These are phyloP conservation scores for Seladonia tumulorum DNA, from an alignment of 2,888 invertebrate species.

Conservation along the genomic window DNA sequence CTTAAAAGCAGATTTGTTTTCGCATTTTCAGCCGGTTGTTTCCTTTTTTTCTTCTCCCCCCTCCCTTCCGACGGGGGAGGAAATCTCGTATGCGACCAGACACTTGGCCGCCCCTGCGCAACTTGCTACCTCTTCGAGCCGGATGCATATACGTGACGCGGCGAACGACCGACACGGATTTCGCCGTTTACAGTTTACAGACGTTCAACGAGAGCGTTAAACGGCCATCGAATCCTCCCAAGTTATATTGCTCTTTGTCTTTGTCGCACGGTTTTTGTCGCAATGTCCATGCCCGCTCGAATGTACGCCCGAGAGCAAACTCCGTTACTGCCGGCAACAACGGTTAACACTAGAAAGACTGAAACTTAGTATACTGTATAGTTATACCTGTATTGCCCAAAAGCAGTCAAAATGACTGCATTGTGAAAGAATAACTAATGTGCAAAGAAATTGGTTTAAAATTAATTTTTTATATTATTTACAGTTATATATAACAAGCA, in stretches of 20 bases:
- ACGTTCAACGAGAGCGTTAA: neutral
- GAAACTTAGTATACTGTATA: too few relatives aligned
- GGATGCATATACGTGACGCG: constrained; percentile 28
- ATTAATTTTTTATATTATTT: too few relatives aligned
- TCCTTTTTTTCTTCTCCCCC: neutral
- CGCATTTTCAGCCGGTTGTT: constrained; percentile 76
- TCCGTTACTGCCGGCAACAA: too few relatives aligned
- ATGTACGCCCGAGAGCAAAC: too few relatives aligned
- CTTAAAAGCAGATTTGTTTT: constrained; percentile 80
- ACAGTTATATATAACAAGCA: too few relatives aligned
- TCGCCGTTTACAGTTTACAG: neutral
- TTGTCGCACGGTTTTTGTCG: neutral
- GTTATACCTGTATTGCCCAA: too few relatives aligned
- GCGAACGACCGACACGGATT: neutral
- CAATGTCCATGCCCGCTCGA: too few relatives aligned
- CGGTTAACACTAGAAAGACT: too few relatives aligned
- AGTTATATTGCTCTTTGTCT: neutral
- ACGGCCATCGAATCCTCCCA: neutral
- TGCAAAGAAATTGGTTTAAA: too few relatives aligned
- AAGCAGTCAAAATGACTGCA: too few relatives aligned
- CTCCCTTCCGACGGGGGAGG: too few relatives aligned
- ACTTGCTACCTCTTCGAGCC: constrained; percentile 10
- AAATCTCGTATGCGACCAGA: constrained; percentile 18
- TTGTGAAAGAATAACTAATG: too few relatives aligned
- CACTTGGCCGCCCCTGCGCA: neutral